These are phyloP conservation scores for Morus bassanus DNA, from an alignment of 2,797 vertebrate genomes.

Conservation along the genomic window DNA sequence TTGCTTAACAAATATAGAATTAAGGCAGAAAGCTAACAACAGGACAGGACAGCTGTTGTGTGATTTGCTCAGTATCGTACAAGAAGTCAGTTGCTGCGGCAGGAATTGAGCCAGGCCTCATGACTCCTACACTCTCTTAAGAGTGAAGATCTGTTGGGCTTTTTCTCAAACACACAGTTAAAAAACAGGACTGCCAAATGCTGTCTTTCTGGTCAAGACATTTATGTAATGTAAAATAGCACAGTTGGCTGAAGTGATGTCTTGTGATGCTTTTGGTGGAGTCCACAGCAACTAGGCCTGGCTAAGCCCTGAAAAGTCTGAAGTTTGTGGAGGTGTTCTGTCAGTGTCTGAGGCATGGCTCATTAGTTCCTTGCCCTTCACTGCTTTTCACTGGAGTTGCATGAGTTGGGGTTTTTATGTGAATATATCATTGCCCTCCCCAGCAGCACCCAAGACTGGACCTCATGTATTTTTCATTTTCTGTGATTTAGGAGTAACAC, in stretches of 20 bases:
- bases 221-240: neutral
- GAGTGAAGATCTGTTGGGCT: neutral
- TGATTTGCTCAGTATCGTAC: neutral
- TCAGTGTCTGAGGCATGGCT: neutral
- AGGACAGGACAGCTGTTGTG: neutral
- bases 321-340: neutral
- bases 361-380: neutral
- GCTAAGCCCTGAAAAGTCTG: neutral
- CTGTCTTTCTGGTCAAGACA: neutral
- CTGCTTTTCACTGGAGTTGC: neutral
- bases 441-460: neutral
- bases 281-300: neutral
- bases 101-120: neutral
- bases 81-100: neutral
- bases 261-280: neutral
- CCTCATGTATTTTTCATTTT: neutral
- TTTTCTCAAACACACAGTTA: neutral
- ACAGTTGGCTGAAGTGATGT: neutral
- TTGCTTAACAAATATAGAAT: neutral
- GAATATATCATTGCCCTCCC: neutral
- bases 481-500: constrained; percentile 78
- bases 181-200: neutral
- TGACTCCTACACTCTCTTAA: neutral
- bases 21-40: neutral
- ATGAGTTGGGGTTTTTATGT: fast-evolving